Evolutionary conservation across 2,113 vertebrate species (phyloP).

Genomic region (Scatophagus argus): DNA sequence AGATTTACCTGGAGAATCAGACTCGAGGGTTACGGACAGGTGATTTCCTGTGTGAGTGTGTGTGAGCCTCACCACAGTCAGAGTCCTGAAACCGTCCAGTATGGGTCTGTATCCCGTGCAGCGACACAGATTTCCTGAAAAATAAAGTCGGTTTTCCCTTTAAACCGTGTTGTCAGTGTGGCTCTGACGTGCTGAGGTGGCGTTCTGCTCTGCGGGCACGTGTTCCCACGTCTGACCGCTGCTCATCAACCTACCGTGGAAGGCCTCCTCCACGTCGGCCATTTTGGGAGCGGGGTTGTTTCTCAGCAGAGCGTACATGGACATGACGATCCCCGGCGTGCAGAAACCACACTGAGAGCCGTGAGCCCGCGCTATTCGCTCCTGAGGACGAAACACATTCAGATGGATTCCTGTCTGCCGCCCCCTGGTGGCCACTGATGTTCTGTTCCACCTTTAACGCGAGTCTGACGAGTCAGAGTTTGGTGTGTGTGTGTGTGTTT

Average conservation of each 20-base stretch:
- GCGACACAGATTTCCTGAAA: slow-evolving; percentile 93
- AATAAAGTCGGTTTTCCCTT: too few relatives aligned
- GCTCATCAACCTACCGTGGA: too few relatives aligned
- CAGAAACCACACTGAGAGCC: slow-evolving; percentile 98
- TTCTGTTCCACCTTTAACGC: too few relatives aligned
- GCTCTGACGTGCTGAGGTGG: background rate
- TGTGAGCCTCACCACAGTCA: slow-evolving; percentile 86
- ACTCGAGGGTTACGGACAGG: too few relatives aligned
- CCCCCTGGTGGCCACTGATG: background rate
- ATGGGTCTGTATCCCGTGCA: slow-evolving; percentile 97
- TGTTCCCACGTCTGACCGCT: too few relatives aligned
- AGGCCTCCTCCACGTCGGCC: slow-evolving; percentile 90
- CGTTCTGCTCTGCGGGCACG: too few relatives aligned
- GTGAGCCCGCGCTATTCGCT: slow-evolving; percentile 92
- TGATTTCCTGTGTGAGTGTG: background rate
- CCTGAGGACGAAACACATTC: slow-evolving; percentile 77
- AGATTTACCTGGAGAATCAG: too few relatives aligned
- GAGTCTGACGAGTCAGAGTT: too few relatives aligned
- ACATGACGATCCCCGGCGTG: slow-evolving; percentile 97
- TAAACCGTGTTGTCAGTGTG: background rate
- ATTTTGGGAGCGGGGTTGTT: slow-evolving; percentile 87
- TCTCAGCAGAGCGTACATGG: slow-evolving; percentile 93
- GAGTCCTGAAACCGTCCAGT: slow-evolving; percentile 92
- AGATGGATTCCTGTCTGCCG: background rate
- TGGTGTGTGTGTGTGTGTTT: background rate